Base-by-base conservation (phyloP, 2,113 vertebrate species). In the Andinoacara biseriatus region DNA sequence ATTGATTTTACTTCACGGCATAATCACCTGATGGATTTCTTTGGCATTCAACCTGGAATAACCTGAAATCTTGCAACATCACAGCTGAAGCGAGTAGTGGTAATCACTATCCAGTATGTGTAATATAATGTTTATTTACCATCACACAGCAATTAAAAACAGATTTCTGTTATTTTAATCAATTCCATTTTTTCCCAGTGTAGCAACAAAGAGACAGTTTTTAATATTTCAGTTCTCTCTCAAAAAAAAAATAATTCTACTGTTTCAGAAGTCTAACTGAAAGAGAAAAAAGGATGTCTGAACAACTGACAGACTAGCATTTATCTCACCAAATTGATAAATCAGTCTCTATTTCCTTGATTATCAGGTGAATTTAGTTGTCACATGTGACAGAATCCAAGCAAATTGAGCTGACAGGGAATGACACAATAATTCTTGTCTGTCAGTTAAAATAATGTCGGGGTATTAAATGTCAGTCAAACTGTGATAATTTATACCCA, bases 381-480 rank as follows among this genome's bases (percentile, higher is more conserved):
- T 87, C 78, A 52, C n/a, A 17, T 76, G 58, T 63, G 82, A 75
- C 31, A 52, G 65, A 85, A 63, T 75, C 17, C 83, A 81, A 78
- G n/a, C 46, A 35, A 76, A 33, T 29, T 10, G 10, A 54, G 13
- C 22, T 54, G 9, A 43, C 14, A 18, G 4, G 24, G 33, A 52
- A 17, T 24, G 20, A 69, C 80, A 85, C 24, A 74, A 2, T 40
- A 59, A 89, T 80, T 89, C 58, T 62, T 9, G 24, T 63, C 74
- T 88, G 88, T 90, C 87, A 75, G 74, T 79, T 86, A 76, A 86
- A 89, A 86, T 84, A 83, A 90, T 84, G 61, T 29, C 5, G 2
- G 59, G 31, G 54, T 88, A 91, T 91, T 92, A 86, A 87, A 92
- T 87, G 88, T 90, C 93, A 92, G 74, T 92, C 91, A 93, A 87